Base-by-base conservation (phyloP, 2,113 vertebrate genomes). In the Nyctibius bracteatus region DNA sequence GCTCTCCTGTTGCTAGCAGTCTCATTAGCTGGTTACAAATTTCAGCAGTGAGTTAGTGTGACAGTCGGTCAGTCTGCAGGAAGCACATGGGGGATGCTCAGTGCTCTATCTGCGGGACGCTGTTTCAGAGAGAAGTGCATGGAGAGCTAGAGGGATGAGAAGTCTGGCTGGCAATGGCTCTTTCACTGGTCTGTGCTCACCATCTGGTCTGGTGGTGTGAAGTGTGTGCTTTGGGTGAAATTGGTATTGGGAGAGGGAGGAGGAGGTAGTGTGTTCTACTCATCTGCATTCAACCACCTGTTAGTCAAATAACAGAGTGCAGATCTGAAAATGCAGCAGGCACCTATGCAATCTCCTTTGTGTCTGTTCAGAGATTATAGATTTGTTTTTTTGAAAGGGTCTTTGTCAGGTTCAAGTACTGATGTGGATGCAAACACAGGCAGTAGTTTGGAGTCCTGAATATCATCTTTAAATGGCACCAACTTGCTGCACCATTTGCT, bases 181-280 rank as follows among this genome's bases (percentile, higher is more conserved):
- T 82, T 47, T 30, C 7, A 5, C 52, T 35, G 23, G 8, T 49
- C 37, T 0, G 0, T 79, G 59, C 16, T 70, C 57, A 71, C 31
- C 16, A 7, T n/a, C 80, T 70, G 44, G 23, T 75, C 44, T 41
- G 0, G 0, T 49, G n/a, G 17, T 24, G 25, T 31, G 23, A n/a
- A 59, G 10, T 5, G 20, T 22, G 46, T 59, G 21, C 47, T 85
- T 59, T 19, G 23, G 21, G 62, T 85, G 65, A 57, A 71, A 61
- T 1, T 41, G 25, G 8, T 41, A 10, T 3, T 59, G 73, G 59
- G 61, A 84, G 74, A 66, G 41, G 54, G 27, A 41, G 37, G 41
- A 81, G 33, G 23, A 77, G 5, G 21, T 10, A 18, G 6, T 6
- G 19, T 0, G 0, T 72, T 57, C 61, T 46, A 20, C 15, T 63